These are phyloP conservation scores for Ornithoptera priamus DNA, from an alignment of 2,888 invertebrate genomes.

Conservation along the genomic window DNA sequence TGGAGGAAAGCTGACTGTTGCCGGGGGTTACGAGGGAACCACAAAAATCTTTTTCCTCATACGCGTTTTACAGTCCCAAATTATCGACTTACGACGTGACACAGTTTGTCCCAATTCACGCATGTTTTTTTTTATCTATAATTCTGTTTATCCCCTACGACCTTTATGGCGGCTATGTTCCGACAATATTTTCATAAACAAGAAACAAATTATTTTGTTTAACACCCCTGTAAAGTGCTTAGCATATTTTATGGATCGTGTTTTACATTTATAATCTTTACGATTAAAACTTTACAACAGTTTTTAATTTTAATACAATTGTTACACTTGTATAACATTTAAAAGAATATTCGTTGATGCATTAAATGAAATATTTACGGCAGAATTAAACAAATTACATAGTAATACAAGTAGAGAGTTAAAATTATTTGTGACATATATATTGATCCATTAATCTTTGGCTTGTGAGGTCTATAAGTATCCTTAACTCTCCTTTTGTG, in stretches of 20 bases:
- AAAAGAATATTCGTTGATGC: too few relatives aligned
- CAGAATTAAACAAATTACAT: too few relatives aligned
- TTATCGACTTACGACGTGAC: slow-evolving; percentile 27
- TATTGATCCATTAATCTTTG: too few relatives aligned
- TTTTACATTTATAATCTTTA: background rate
- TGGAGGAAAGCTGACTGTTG: slow-evolving; percentile 14
- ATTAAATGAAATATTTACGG: too few relatives aligned
- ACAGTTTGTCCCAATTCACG: slow-evolving; percentile 15
- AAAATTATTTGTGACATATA: too few relatives aligned
- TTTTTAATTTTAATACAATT: too few relatives aligned
- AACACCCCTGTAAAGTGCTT: slow-evolving; percentile 2
- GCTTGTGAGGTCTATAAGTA: too few relatives aligned
- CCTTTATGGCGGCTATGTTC: background rate
- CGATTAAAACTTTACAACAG: too few relatives aligned
- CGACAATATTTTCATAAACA: slow-evolving; percentile 1
- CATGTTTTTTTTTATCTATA: slow-evolving; percentile 15
- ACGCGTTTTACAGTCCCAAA: slow-evolving; percentile 22
- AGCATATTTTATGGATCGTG: background rate
- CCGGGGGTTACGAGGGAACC: slow-evolving; percentile 1
- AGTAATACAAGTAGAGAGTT: too few relatives aligned
- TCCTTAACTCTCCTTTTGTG: too few relatives aligned
- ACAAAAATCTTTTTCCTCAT: slow-evolving; percentile 25
- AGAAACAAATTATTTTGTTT: slow-evolving; percentile 15
- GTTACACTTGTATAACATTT: too few relatives aligned
- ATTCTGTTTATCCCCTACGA: slow-evolving; percentile 1